Conservation (phyloP, 2,113 vertebrate genomes). For the Mirza zaza region DNA sequence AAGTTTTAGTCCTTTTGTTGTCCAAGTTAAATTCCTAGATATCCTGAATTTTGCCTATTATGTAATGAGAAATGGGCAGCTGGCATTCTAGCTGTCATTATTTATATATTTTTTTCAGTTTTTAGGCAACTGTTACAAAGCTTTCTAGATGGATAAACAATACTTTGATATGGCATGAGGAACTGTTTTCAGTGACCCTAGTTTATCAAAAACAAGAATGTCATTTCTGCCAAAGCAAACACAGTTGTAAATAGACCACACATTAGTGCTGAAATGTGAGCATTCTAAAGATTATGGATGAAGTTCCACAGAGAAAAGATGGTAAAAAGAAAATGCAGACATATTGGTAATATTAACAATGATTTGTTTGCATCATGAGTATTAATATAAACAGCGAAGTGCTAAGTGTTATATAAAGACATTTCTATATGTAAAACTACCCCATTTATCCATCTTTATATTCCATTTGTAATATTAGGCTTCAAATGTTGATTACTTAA, state of each 20-base stretch:
- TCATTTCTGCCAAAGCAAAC: conserved; percentile 41
- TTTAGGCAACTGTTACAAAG: conserved; percentile 35
- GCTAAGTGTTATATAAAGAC: background rate
- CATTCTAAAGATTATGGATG: background rate
- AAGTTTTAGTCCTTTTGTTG: background rate
- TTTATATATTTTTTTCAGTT: conserved; percentile 23
- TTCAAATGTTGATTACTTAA: background rate
- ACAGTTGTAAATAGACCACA: background rate
- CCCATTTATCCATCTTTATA: background rate
- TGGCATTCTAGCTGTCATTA: conserved; percentile 30
- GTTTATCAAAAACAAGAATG: background rate
- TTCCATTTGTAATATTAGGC: background rate
- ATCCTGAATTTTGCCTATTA: background rate
- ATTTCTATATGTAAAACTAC: background rate
- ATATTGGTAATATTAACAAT: background rate
- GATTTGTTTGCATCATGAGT: background rate
- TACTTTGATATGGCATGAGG: background rate
- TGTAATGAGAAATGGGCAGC: background rate
- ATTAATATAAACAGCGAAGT: background rate
- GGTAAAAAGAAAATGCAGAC: background rate
- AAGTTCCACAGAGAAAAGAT: background rate
- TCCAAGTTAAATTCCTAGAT: background rate
- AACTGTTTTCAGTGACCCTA: conserved; percentile 38
- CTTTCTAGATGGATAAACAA: conserved; percentile 17
- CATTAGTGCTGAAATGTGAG: background rate